Conservation (phyloP, 2,113 vertebrate species). For the Electrona antarctica region DNA sequence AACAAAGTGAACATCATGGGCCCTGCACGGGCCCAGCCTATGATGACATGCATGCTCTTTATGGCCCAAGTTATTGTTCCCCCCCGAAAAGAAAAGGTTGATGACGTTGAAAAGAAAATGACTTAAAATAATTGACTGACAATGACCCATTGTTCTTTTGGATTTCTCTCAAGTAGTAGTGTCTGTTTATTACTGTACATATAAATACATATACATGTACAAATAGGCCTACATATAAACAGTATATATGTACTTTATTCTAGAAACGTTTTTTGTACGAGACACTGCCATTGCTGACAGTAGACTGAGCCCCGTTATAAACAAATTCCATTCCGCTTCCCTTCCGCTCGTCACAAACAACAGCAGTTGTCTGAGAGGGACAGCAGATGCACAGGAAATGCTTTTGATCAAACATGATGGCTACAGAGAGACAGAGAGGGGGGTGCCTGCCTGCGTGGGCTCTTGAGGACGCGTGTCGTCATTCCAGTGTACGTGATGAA, state of each 20-base stretch:
- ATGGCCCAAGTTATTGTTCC: slow-evolving; percentile 53
- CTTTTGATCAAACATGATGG: slow-evolving; percentile 73
- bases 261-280: not conserved
- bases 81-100: slow-evolving; percentile 31
- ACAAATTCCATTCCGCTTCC: slow-evolving; percentile 52
- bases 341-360: slow-evolving; percentile 67
- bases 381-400: slow-evolving; percentile 79
- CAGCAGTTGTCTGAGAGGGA: slow-evolving; percentile 66
- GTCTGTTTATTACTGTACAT: no score
- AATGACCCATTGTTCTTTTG: no score
- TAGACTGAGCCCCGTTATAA: slow-evolving; percentile 47
- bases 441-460: slow-evolving; percentile 39
- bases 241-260: no score
- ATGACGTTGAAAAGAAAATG: not conserved
- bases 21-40: slow-evolving; percentile 52
- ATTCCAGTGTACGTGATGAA: slow-evolving; percentile 24
- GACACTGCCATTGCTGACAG: slow-evolving; percentile 28
- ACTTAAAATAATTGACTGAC: not conserved
- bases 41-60: slow-evolving; percentile 59
- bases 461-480: slow-evolving; percentile 62
- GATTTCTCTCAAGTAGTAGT: no score
- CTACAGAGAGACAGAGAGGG: slow-evolving; percentile 23
- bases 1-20: slow-evolving; percentile 53
- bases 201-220: no score
- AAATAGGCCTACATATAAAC: no score